phyloP scores from a whole-genome alignment of 2,888 invertebrate species.

The Agriopis aurantiaria region DNA sequence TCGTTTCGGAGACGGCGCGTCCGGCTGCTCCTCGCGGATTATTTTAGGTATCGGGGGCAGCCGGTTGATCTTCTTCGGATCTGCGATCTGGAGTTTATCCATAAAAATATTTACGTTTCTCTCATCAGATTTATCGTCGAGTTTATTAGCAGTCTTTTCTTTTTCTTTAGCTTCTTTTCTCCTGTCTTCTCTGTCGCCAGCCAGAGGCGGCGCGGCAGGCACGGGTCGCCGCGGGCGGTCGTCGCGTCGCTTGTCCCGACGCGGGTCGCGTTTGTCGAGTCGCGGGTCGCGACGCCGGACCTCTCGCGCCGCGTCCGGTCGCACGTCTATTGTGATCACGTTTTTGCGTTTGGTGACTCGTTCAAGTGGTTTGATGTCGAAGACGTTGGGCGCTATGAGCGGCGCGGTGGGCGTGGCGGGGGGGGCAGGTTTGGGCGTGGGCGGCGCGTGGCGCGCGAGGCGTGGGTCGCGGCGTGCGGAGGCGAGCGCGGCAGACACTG shows the following conservation, averaged over 20 bases:
- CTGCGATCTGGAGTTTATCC: conserved; percentile 59
- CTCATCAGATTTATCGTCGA: conserved; percentile 21
- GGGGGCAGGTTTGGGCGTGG: conserved; percentile 49
- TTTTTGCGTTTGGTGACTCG: conserved; percentile 76
- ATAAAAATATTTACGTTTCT: conserved; percentile 51
- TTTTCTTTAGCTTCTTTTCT: conserved; percentile 5
- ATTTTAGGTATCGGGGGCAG: conserved; percentile 80
- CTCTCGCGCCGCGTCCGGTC: conserved; percentile 55
- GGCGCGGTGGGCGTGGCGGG: conserved; percentile 60
- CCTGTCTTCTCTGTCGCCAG: conserved; percentile 3
- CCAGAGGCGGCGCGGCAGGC: neutral
- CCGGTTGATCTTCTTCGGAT: conserved; percentile 68
- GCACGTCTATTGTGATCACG: conserved; percentile 81
- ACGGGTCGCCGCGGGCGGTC: conserved; percentile 28
- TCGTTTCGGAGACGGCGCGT: conserved; percentile 43
- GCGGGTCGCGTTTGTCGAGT: conserved; percentile 58
- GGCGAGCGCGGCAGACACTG: conserved; percentile 67
- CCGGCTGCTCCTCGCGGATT: conserved; percentile 49
- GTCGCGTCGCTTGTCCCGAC: conserved; percentile 48
- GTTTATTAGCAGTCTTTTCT: conserved; percentile 2
- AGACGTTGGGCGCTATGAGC: conserved; percentile 74
- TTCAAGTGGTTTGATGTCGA: conserved; percentile 81
- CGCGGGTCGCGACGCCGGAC: conserved; percentile 56
- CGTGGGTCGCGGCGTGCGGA: conserved; percentile 68
- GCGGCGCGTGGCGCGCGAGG: conserved; percentile 48